Evolutionary conservation across 2,888 invertebrate genomes (phyloP), one percentile per base, ranked within the genome.

Genomic region (Anthophora plumipes): DNA sequence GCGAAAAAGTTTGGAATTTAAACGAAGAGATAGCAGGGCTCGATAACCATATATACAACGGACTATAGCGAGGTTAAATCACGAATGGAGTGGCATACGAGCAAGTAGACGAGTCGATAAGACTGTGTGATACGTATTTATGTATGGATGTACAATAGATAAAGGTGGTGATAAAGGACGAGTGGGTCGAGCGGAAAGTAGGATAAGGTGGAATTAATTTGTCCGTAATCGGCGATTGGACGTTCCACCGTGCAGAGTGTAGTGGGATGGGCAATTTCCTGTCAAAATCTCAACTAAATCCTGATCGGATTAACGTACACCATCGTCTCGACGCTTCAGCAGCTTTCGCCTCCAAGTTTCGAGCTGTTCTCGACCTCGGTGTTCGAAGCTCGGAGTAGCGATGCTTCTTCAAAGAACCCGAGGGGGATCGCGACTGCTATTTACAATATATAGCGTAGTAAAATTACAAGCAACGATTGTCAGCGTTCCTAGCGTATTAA

Each of bases 241-340:
- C 68, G 77, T 76, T 64, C 74, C 61, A 76, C 66, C 37, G 64
- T 22, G 22, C 22, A 20, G 48, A 20, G 67, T 22, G 3, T 73
- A 57, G 69, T 2, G 41, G 59, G 66, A 64, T 14, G 72, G 70
- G 50, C 63, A 59, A 75, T 43, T 70, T 37, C 75, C 71, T 79
- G 85, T 89, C 83, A 86, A 89, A 85, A 84, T 88, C 83, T 85
- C 82, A 84, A 87, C 85, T 78, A 88, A 88, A 89, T 88, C 85
- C 83, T 88, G 88, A 90, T 89, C 86, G 86, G 83, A 87, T 88
- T 82, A 89, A 77, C 83, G 77, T 79, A 71, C 80, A 54, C 52
- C n/a, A n/a, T n/a, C 79, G 81, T 78, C 64, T 85, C 84, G 74
- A 77, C 77, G 77, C 75, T 63, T 72, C 59, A 59, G 77, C 80